Percentiles rank a stretch among this genome's conserved stretches.
Evolutionary conservation across 2,113 vertebrate species (phyloP).

Genomic region (Arenaria interpres): DNA sequence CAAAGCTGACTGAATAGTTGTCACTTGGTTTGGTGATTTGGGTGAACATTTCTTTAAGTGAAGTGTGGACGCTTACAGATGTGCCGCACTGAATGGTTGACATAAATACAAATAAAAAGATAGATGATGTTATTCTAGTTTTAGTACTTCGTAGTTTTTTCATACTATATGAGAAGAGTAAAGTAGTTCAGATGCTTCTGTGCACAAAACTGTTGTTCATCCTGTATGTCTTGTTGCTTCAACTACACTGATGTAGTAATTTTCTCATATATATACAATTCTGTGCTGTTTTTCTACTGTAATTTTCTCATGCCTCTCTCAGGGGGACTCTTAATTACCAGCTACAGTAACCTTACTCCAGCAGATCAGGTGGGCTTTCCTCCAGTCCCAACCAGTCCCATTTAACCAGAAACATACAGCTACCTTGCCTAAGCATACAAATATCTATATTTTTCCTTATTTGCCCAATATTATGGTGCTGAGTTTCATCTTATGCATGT

Average conservation of each 20-base stretch:
- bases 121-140: not conserved
- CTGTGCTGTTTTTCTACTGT: not conserved
- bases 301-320: not conserved
- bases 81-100: not conserved
- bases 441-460: not conserved
- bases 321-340: not conserved
- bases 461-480: not conserved
- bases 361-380: not conserved
- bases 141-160: not conserved
- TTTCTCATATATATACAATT: not conserved
- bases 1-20: not conserved
- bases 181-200: not conserved
- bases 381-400: not conserved
- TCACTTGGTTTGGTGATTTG: slow-evolving; percentile 31
- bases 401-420: not conserved
- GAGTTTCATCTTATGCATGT: not conserved
- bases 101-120: not conserved
- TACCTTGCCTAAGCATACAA: not conserved
- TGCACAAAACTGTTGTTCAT: not conserved
- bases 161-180: not conserved
- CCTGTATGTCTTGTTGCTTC: not conserved
- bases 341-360: not conserved
- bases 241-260: not conserved
- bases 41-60: not conserved
- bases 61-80: not conserved